Percentiles rank a stretch among this genome's conserved stretches.
phyloP scores from a whole-genome alignment of 1,140 invertebrate species.

The Oreohelix idahoensis region DNA sequence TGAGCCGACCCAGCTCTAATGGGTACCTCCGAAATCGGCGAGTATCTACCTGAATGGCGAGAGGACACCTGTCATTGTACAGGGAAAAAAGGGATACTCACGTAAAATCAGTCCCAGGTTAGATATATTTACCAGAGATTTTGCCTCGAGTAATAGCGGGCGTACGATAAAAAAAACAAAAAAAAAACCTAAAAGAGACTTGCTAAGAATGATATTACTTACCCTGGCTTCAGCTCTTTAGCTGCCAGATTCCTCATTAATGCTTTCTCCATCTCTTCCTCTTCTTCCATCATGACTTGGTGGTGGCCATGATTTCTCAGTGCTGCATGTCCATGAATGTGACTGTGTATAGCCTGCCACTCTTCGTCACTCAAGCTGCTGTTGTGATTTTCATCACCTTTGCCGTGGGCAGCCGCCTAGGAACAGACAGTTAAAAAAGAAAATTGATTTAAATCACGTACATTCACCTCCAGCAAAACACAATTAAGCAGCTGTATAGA shows the following conservation, averaged over 20 bases:
- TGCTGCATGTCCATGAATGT: background rate
- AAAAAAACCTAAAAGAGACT: background rate
- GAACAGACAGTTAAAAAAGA: too few species aligned
- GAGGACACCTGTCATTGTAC: too few species aligned
- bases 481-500: too few species aligned
- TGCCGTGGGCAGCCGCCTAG: slow-evolving; percentile 16
- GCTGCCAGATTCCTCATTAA: slow-evolving; percentile 16
- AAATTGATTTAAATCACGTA: too few species aligned
- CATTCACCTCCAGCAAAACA: too few species aligned
- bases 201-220: background rate
- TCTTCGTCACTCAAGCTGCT: slow-evolving; percentile 36
- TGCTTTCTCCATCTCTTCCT: slow-evolving; percentile 4
- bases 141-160: too few species aligned
- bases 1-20: too few species aligned
- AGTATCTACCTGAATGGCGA: too few species aligned
- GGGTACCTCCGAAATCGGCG: too few species aligned
- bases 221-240: slow-evolving; percentile 36
- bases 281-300: slow-evolving; percentile 24
- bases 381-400: slow-evolving; percentile 19
- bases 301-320: slow-evolving; percentile 21
- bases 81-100: too few species aligned
- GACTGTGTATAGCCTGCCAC: slow-evolving; percentile 28
- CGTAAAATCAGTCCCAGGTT: too few species aligned
- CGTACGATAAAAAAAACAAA: background rate
- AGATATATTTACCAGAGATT: too few species aligned